Conservation (phyloP, 2,888 invertebrate genomes). For the Strigamia maritima region DNA sequence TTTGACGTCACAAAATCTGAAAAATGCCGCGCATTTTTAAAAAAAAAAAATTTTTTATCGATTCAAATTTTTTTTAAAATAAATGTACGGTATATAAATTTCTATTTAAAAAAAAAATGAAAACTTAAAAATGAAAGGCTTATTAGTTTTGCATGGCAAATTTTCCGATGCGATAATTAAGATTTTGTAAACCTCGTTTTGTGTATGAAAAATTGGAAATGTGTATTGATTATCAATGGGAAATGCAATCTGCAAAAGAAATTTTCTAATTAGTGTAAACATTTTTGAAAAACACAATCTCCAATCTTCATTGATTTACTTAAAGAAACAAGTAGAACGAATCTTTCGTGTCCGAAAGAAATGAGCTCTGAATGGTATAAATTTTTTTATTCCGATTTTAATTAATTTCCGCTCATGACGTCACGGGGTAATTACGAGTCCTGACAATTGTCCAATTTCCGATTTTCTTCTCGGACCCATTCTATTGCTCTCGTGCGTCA, state of each 20-base stretch:
- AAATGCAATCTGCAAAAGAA: conserved; percentile 1
- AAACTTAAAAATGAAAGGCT: not conserved
- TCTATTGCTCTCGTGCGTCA: not conserved
- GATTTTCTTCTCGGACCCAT: not conserved
- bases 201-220: not conserved
- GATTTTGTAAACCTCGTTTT: not conserved
- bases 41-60: too few relatives aligned
- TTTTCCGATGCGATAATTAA: not conserved
- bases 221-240: conserved; percentile 8
- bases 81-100: too few relatives aligned
- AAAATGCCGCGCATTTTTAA: too few relatives aligned
- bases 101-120: too few relatives aligned
- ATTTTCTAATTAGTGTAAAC: conserved; percentile 9
- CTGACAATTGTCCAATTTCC: conserved; percentile 16
- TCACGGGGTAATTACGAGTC: conserved; percentile 1
- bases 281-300: not conserved
- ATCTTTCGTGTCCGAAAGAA: not conserved
- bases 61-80: too few relatives aligned
- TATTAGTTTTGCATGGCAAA: not conserved
- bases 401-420: conserved; percentile 1
- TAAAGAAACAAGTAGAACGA: not conserved
- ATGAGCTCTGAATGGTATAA: not conserved
- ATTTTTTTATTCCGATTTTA: not conserved
- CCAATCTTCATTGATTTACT: not conserved
- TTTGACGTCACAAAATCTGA: too few relatives aligned